These are phyloP conservation scores for Lasioglossum baleicum DNA, from an alignment of 1,140 invertebrate species.

Conservation along the genomic window DNA sequence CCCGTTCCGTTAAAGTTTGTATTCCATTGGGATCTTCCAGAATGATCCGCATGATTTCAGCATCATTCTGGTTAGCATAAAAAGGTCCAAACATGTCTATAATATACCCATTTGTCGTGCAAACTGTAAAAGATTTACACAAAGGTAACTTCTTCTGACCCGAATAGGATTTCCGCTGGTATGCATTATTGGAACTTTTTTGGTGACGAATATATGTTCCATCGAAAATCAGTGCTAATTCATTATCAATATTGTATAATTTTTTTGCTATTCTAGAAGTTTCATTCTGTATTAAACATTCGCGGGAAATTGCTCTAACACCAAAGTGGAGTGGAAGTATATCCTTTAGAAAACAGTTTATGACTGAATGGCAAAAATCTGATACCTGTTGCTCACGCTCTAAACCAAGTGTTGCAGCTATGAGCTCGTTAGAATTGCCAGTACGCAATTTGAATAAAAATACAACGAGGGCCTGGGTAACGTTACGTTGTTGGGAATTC, in stretches of 20 bases:
- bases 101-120: too few relatives aligned
- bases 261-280: slow-evolving; percentile 56
- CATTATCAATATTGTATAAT: slow-evolving; percentile 39
- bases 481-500: slow-evolving; percentile 39
- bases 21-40: too few relatives aligned
- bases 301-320: slow-evolving; percentile 30
- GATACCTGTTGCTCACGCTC: slow-evolving; percentile 59
- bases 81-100: too few relatives aligned
- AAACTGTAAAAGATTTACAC: too few relatives aligned
- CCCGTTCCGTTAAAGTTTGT: too few relatives aligned
- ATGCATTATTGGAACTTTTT: slow-evolving; percentile 67
- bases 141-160: too few relatives aligned
- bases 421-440: slow-evolving; percentile 60
- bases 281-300: slow-evolving; percentile 53
- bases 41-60: too few relatives aligned
- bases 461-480: slow-evolving; percentile 55
- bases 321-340: slow-evolving; percentile 59
- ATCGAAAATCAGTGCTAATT: slow-evolving; percentile 60
- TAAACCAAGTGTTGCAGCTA: slow-evolving; percentile 57
- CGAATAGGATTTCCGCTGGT: slow-evolving; percentile 40
- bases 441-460: slow-evolving; percentile 67
- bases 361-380: slow-evolving; percentile 46
- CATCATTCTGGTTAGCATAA: too few relatives aligned
- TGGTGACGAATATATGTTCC: slow-evolving; percentile 64
- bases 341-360: slow-evolving; percentile 64